A percentile compares a stretch with the other conserved stretches of the same genome.
Evolutionary conservation across 2,797 vertebrate species (phyloP).

Genomic region (Propithecus deckenii): DNA sequence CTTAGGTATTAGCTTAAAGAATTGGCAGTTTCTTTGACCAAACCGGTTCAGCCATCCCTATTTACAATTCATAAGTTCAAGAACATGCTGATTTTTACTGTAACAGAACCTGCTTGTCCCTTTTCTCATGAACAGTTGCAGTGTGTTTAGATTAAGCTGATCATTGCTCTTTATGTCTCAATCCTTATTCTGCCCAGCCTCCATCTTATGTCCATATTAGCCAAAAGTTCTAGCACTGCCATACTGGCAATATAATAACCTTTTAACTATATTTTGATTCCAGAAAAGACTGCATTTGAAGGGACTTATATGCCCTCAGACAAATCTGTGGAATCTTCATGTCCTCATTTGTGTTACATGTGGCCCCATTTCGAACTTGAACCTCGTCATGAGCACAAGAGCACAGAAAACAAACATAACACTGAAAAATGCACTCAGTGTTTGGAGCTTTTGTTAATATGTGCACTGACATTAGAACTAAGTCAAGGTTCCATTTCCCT

Average conservation of each 20-base stretch:
- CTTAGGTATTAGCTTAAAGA: slow-evolving; percentile 15
- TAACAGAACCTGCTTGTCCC: slow-evolving; percentile 16
- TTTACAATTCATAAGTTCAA: slow-evolving; percentile 37
- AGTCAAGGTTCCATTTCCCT: slow-evolving; percentile 16
- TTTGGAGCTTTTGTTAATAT: neutral
- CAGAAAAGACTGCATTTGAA: neutral
- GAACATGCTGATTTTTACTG: slow-evolving; percentile 36
- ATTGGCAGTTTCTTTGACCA: slow-evolving; percentile 26
- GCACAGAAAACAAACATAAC: neutral
- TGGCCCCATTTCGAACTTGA: neutral
- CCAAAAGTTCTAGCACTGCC: neutral
- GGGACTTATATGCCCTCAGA: neutral
- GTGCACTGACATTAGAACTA: neutral
- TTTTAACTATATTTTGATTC: slow-evolving; percentile 16
- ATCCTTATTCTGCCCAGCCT: neutral
- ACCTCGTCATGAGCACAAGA: neutral
- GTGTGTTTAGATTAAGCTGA: slow-evolving; percentile 14
- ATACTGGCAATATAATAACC: neutral
- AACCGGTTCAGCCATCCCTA: slow-evolving; percentile 29
- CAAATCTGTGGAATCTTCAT: neutral
- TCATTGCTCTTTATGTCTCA: neutral
- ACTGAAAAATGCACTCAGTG: neutral
- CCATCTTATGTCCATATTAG: neutral
- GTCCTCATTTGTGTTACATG: neutral
- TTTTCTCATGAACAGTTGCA: neutral